Evolutionary conservation across 1,140 invertebrate species (phyloP), one percentile per base, ranked within the genome.

Genomic region (Drosophila murphyi): DNA sequence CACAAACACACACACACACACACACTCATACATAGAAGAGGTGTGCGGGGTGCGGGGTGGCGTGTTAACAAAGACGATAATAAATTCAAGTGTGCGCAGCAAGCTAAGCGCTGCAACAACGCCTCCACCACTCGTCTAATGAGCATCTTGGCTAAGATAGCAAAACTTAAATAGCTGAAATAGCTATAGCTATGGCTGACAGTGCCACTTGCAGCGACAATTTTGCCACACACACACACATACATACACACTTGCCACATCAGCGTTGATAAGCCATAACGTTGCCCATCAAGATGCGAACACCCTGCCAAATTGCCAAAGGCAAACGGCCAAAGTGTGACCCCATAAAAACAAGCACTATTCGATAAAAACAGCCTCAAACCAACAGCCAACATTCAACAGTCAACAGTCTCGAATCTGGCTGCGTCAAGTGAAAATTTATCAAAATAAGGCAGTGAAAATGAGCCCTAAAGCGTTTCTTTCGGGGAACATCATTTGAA

Each of bases 141-240:
- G 68, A 71, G 68, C 48, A 62, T 54, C 56, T 61, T 61, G 48
- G 65, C 56, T 68, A 59, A 68, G 56, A 60, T 69, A 61, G 31
- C 65, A 52, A 37, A 62, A 70, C 57, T 70, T 54, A 60, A 20
- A 43, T 43, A 3, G 10, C 39, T 43, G 12, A 54, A 64, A 41
- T 29, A 54, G 43, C 57, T 35, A 29, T 50, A 29, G 34, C 20
- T 20, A 20, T 20, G 52, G 48, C 35, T 8, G 34, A 12, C 55
- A 41, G 28, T 10, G 63, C 8, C 35, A 54, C 57, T 69, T 62
- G 67, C 48, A 59, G 60, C 65, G 57, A 67, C 35, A 56, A 51
- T 34, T 7, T 29, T 61, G 43, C n/a, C 57, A 35, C 41, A 32
- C 10, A n/a, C n/a, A n/a, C 39, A 20, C 20, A 20, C 20, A 20